Conservation (phyloP, 2,113 vertebrate genomes). For the Sclerurus mexicanus region DNA sequence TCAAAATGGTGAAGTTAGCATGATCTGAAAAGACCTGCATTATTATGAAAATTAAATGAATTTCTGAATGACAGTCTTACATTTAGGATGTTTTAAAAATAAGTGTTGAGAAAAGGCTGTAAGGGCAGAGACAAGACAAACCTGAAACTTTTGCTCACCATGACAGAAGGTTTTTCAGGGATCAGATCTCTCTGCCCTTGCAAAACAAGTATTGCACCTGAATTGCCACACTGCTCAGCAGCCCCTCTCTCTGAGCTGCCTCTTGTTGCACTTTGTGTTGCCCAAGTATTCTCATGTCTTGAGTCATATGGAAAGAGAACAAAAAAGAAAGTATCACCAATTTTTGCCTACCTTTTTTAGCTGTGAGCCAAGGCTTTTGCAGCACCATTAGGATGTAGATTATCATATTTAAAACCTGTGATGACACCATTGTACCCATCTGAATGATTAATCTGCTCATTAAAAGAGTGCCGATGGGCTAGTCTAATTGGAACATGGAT, state of each 20-base stretch:
- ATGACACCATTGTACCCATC: conserved; percentile 87
- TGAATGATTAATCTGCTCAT: conserved; percentile 90
- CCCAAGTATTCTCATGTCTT: conserved; percentile 56
- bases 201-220: conserved; percentile 47
- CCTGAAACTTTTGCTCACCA: not conserved
- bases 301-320: conserved; percentile 56
- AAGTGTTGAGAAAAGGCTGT: not conserved
- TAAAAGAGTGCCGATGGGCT: conserved; percentile 89
- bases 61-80: not conserved
- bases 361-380: conserved; percentile 78
- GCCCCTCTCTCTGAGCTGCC: not conserved
- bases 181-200: conserved; percentile 1
- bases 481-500: conserved; percentile 91
- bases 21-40: not conserved
- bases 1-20: not conserved
- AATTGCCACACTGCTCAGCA: conserved; percentile 32
- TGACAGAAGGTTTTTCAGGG: conserved; percentile 8
- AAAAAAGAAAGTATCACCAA: conserved; percentile 70
- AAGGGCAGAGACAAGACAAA: conserved; percentile 49
- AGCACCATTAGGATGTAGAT: conserved; percentile 83
- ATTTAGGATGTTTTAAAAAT: conserved; percentile 20
- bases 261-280: conserved; percentile 40
- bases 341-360: conserved; percentile 78
- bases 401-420: conserved; percentile 88
- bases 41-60: conserved; percentile 27